Evolutionary conservation across 2,797 vertebrate species (phyloP).

Genomic region (Tenualosa ilisha): DNA sequence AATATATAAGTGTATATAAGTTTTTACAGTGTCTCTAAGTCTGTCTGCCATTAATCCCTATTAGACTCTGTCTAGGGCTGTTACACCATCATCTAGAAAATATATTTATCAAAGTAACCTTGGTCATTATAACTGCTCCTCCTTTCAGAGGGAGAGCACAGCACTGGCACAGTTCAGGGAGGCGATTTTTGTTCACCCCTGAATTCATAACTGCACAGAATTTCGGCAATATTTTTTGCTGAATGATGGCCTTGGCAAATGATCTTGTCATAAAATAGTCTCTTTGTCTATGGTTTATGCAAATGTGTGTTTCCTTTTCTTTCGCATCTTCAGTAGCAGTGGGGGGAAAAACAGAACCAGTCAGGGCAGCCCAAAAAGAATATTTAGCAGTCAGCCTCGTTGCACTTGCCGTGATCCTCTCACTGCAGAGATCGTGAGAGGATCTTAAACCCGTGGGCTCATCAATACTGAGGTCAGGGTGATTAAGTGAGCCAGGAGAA

Average conservation of each 20-base stretch:
- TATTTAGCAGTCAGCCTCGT: conserved; percentile 19
- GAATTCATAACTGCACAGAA: not conserved
- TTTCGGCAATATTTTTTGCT: not conserved
- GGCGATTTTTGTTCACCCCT: not conserved
- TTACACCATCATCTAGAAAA: not conserved
- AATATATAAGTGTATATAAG: not conserved
- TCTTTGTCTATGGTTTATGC: conserved; percentile 16
- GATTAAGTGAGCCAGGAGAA: conserved; percentile 37
- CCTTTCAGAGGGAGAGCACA: not conserved
- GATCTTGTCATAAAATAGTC: conserved; percentile 17
- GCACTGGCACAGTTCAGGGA: not conserved
- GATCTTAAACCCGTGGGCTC: conserved; percentile 45
- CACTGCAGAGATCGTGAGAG: conserved; percentile 39
- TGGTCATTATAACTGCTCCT: not conserved
- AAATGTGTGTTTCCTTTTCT: not conserved
- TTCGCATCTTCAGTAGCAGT: not conserved
- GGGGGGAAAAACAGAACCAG: not conserved
- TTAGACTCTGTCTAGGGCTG: not conserved
- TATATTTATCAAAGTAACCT: conserved; percentile 10
- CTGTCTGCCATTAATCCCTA: not conserved
- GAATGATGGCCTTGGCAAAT: not conserved
- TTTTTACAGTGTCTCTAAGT: not conserved
- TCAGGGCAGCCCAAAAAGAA: conserved; percentile 2
- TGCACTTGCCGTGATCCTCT: conserved; percentile 28
- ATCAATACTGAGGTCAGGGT: conserved; percentile 33